Conservation (phyloP, 1,140 invertebrate genomes). For the Eubasilissa regina region DNA sequence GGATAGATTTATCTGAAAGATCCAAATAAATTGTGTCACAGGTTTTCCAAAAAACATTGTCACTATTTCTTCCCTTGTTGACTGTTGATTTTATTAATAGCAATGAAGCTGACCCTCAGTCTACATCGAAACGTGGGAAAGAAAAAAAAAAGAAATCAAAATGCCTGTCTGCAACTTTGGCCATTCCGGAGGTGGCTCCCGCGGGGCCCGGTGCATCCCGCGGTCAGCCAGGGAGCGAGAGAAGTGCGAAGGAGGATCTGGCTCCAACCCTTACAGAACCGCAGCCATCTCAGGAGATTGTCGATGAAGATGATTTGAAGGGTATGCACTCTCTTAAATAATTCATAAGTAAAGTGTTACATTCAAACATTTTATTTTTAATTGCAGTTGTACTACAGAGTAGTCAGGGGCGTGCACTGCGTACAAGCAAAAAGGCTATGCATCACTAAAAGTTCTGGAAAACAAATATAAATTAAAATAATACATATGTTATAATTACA, state of each 20-base stretch:
- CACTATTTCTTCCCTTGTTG: not conserved
- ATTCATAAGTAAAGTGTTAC: no score
- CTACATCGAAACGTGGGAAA: constrained; percentile 70
- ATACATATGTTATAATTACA: no score
- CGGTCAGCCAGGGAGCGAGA: not conserved
- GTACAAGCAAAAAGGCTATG: no score
- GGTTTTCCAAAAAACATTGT: not conserved
- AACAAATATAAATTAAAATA: no score
- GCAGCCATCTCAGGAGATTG: not conserved
- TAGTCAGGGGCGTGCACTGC: no score
- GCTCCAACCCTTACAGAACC: not conserved
- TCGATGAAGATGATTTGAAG: not conserved
- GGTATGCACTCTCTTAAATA: not conserved
- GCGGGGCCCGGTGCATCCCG: not conserved
- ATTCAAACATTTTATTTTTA: no score
- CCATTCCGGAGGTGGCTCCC: not conserved
- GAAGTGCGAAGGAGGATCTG: not conserved
- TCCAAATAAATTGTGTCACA: no score
- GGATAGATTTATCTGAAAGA: no score
- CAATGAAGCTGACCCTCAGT: constrained; percentile 67
- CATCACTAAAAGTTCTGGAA: no score
- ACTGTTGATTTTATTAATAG: constrained; percentile 41
- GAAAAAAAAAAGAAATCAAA: constrained; percentile 70
- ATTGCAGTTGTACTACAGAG: no score
- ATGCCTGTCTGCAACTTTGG: constrained; percentile 2